These are phyloP conservation scores for Drosophila melanogaster DNA, from an alignment of 1,140 invertebrate species.

Conservation along the genomic window Release_6_plus_ISO1_MT NC_004354.4:404501-405000, in stretches of 20 bases:
- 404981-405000: conserved; percentile 52
- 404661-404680: neutral
- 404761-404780: conserved; percentile 30
- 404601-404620: conserved; percentile 68
- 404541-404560: conserved; percentile 55
- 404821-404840: conserved; percentile 67
- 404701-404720: conserved; percentile 27
- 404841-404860: conserved; percentile 41
- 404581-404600: conserved; percentile 84
- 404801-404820: conserved; percentile 54
- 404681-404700: conserved; percentile 3
- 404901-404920: conserved; percentile 55
- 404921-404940: conserved; percentile 65
- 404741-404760: conserved; percentile 55
- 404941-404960: conserved; percentile 32
- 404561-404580: conserved; percentile 61
- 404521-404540: conserved; percentile 14
- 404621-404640: conserved; percentile 39
- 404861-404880: neutral
- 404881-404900: conserved; percentile 53
- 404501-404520: conserved; percentile 57
- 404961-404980: conserved; percentile 41
- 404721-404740: conserved; percentile 63
- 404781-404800: conserved; percentile 1
- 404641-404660: conserved; percentile 77